These are phyloP conservation scores for Paramormyrops kingsleyae DNA, from an alignment of 2,113 vertebrate species.

Conservation along the genomic window DNA sequence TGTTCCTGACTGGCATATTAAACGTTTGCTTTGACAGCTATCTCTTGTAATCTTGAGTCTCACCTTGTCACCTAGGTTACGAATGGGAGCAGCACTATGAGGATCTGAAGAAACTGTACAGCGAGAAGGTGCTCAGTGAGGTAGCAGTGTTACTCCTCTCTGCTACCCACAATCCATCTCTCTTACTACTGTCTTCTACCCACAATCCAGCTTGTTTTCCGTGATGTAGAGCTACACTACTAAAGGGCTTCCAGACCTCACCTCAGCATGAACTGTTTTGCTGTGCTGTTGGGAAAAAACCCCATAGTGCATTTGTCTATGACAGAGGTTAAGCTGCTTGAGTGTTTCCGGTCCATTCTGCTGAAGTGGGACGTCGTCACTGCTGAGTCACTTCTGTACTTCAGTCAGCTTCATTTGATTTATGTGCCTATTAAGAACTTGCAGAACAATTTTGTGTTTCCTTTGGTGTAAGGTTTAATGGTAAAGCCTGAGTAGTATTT, in stretches of 20 bases:
- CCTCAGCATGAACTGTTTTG: background rate
- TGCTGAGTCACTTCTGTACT: background rate
- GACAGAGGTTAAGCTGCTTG: background rate
- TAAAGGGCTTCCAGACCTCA: background rate
- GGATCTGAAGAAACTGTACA: constrained; percentile 55
- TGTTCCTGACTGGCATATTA: background rate
- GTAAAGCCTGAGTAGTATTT: background rate
- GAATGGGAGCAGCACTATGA: constrained; percentile 63
- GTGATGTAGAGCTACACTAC: background rate
- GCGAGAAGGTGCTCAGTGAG: constrained; percentile 52
- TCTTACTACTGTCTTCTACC: background rate
- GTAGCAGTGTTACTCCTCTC: constrained; percentile 35
- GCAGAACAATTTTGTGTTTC: background rate
- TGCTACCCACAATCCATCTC: background rate
- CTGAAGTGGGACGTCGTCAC: background rate
- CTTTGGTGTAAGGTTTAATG: background rate
- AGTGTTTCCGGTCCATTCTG: background rate
- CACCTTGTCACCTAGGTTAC: constrained; percentile 43
- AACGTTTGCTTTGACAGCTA: background rate
- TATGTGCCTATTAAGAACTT: background rate
- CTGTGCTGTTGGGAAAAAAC: background rate
- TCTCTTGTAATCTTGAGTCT: background rate
- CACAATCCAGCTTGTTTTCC: background rate
- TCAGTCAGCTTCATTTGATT: background rate
- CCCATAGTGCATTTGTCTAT: background rate